Conservation (phyloP, 37 sponge, comb jelly and placozoan genomes). For the Cliona cf. orientalis region DNA sequence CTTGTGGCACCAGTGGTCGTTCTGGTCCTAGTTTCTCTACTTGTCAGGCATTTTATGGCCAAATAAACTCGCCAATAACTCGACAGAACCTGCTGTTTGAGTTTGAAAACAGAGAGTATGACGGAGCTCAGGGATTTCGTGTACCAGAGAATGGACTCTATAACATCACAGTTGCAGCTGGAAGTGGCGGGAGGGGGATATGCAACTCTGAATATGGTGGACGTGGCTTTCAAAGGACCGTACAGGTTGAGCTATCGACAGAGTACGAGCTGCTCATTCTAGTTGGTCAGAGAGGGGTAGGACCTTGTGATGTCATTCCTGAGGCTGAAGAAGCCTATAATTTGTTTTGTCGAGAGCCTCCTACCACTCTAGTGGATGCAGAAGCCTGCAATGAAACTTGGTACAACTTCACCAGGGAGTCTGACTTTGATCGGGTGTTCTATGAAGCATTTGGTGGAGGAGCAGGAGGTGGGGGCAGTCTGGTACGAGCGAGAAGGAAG, state of each 20-base stretch:
- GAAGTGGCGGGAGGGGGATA: conserved; percentile 58
- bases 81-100: not conserved
- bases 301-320: conserved; percentile 42
- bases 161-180: conserved; percentile 65
- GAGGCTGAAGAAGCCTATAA: not conserved
- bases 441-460: conserved; percentile 42
- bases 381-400: conserved; percentile 6
- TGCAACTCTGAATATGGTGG: conserved; percentile 32
- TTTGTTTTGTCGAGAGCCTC: conserved; percentile 6
- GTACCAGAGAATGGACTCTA: conserved; percentile 48
- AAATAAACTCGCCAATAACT: not conserved
- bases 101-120: not conserved
- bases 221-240: conserved; percentile 8
- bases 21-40: conserved; percentile 30
- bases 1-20: conserved; percentile 30
- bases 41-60: conserved; percentile 15
- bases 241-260: conserved; percentile 1
- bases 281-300: conserved; percentile 54
- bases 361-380: not conserved
- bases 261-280: conserved; percentile 26
- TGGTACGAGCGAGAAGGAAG: conserved; percentile 16
- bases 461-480: conserved; percentile 64
- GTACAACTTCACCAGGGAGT: not conserved
- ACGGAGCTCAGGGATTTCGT: conserved; percentile 56
- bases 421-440: not conserved